phyloP scores from a whole-genome alignment of 2,797 vertebrate species.

The Sebastes iracundus region DNA sequence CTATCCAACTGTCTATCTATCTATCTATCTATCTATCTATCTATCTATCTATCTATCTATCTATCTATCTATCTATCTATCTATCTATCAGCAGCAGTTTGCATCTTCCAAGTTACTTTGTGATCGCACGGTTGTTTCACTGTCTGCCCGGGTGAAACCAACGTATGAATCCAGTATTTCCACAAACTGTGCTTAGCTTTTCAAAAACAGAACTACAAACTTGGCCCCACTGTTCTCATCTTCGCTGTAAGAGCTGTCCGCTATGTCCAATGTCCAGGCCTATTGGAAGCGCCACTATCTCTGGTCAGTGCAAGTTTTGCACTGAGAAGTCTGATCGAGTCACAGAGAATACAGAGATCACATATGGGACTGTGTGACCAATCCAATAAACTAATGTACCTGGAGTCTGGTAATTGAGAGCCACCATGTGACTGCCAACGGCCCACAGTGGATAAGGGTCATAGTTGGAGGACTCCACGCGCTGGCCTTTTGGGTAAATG shows the following conservation, averaged over 20 bases:
- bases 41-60: too few relatives aligned
- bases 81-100: too few relatives aligned
- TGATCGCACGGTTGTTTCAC: background rate
- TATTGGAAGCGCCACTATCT: background rate
- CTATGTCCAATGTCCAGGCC: background rate
- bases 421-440: conserved; percentile 94
- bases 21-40: too few relatives aligned
- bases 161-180: background rate
- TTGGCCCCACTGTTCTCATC: background rate
- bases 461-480: conserved; percentile 97
- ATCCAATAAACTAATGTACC: conserved; percentile 75
- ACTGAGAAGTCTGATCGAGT: background rate
- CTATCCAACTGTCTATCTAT: too few relatives aligned
- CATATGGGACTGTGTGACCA: background rate
- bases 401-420: conserved; percentile 96
- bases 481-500: conserved; percentile 94
- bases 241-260: background rate
- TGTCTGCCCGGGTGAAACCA: background rate
- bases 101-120: too few relatives aligned
- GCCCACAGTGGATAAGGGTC: conserved; percentile 95
- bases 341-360: background rate
- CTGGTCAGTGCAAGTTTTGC: background rate
- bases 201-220: background rate
- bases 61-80: too few relatives aligned
- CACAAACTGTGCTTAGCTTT: background rate